Conservation (phyloP, 2,113 vertebrate genomes). For the Pachypanchax playfairii region DNA sequence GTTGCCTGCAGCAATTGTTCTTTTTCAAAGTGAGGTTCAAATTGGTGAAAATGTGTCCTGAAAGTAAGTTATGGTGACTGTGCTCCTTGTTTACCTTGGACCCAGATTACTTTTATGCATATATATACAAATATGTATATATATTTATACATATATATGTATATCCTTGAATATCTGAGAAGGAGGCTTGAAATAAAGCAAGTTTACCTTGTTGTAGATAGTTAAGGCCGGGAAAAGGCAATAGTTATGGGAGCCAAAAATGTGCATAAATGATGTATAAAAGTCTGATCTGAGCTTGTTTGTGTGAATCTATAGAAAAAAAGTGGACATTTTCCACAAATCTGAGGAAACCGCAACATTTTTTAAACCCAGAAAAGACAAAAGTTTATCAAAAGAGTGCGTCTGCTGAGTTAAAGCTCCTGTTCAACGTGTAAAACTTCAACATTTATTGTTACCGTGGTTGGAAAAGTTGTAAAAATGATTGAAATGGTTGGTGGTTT, state of each 20-base stretch:
- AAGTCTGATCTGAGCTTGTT: constrained; percentile 18
- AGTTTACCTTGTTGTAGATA: constrained; percentile 35
- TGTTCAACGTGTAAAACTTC: constrained; percentile 61
- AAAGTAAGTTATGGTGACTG: constrained; percentile 72
- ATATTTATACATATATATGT: constrained; percentile 25
- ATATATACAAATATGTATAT: constrained; percentile 19
- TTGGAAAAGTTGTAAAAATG: constrained; percentile 53
- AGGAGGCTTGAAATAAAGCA: constrained; percentile 44
- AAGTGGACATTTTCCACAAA: constrained; percentile 24
- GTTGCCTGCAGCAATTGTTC: constrained; percentile 77
- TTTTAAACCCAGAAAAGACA: constrained; percentile 22
- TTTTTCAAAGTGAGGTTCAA: constrained; percentile 74
- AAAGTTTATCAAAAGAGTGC: constrained; percentile 44
- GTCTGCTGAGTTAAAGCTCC: constrained; percentile 49
- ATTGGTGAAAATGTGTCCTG: constrained; percentile 68
- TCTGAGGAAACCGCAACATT: constrained; percentile 13
- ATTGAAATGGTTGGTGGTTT: constrained; percentile 39
- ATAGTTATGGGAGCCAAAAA: constrained; percentile 21
- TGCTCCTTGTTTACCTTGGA: constrained; percentile 64
- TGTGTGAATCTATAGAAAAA: constrained; percentile 22
- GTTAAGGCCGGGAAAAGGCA: constrained; percentile 23
- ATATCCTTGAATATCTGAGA: constrained; percentile 40
- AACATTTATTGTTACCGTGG: constrained; percentile 54
- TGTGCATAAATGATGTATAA: constrained; percentile 18
- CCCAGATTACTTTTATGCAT: constrained; percentile 46